Percentiles rank a stretch among this genome's conserved stretches.
phyloP scores from a whole-genome alignment of 2,113 vertebrate genomes.

The Amphilophus citrinellus region DNA sequence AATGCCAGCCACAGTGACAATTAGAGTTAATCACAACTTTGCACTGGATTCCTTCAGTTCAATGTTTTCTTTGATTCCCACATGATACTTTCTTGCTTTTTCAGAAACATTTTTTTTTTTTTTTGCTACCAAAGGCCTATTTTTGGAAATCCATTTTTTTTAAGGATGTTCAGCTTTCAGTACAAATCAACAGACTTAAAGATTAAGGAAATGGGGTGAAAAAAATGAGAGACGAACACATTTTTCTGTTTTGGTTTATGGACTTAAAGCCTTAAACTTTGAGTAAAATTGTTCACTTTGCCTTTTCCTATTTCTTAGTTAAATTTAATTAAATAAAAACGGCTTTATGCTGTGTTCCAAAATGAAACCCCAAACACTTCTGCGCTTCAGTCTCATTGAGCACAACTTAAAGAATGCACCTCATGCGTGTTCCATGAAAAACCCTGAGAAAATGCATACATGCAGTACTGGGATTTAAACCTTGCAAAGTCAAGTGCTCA shows the following conservation, averaged over 20 bases:
- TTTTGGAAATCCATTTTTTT: neutral
- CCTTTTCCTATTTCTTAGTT: neutral
- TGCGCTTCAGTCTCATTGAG: constrained; percentile 48
- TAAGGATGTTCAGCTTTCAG: neutral
- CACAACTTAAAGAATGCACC: constrained; percentile 59
- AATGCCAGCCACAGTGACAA: neutral
- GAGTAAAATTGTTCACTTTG: neutral
- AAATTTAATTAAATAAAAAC: neutral
- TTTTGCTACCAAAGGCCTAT: no score
- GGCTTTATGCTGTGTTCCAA: constrained; percentile 32
- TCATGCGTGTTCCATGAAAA: constrained; percentile 66
- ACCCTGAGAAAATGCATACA: constrained; percentile 74
- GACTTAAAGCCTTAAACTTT: neutral
- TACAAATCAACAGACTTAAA: neutral
- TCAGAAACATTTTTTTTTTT: no score
- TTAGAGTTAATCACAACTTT: constrained; percentile 3
- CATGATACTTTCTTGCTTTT: neutral
- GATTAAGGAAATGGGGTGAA: neutral
- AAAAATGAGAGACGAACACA: neutral
- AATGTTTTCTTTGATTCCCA: neutral
- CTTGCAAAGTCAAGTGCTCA: constrained; percentile 81
- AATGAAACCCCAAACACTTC: constrained; percentile 25
- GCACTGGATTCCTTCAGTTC: neutral
- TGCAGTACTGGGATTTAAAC: constrained; percentile 73
- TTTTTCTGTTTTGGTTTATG: neutral